phyloP scores from a whole-genome alignment of 2,797 vertebrate genomes.

The Centropyge bicolor region DNA sequence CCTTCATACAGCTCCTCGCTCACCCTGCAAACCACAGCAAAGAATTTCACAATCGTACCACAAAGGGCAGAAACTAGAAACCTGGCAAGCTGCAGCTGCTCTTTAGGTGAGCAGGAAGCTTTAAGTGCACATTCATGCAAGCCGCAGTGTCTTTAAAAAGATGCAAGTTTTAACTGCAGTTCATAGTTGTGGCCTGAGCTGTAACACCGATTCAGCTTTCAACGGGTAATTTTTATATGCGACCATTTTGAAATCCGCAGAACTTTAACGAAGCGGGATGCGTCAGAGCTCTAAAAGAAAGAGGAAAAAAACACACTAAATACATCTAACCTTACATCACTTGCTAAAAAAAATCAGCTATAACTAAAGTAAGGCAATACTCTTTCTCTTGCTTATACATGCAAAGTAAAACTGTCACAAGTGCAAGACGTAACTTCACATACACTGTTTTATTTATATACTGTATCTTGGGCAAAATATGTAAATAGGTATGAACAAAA shows the following conservation, averaged over 20 bases:
- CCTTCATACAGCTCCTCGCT: constrained; percentile 62
- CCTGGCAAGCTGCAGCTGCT: constrained; percentile 71
- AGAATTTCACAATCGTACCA: constrained; percentile 79
- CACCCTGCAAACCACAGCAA: constrained; percentile 69
- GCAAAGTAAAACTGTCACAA: neutral
- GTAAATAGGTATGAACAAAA: neutral
- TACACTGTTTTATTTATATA: too few species aligned
- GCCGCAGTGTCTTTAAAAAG: constrained; percentile 60
- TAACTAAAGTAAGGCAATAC: neutral
- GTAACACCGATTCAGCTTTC: constrained; percentile 28
- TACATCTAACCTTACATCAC: neutral
- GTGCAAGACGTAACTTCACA: neutral
- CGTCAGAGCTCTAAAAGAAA: too few species aligned
- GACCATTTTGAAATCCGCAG: constrained; percentile 14
- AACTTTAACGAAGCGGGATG: neutral
- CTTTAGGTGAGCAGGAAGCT: constrained; percentile 68
- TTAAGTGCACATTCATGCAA: constrained; percentile 36
- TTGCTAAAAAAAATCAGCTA: neutral
- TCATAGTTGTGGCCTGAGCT: constrained; percentile 39
- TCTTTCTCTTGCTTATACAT: neutral
- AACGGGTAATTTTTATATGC: constrained; percentile 20
- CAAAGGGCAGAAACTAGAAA: constrained; percentile 74
- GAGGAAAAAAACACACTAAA: neutral
- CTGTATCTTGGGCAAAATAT: neutral
- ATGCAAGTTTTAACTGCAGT: constrained; percentile 58